phyloP scores from a whole-genome alignment of 2,113 vertebrate species.

The Clarias macrocephalus region DNA sequence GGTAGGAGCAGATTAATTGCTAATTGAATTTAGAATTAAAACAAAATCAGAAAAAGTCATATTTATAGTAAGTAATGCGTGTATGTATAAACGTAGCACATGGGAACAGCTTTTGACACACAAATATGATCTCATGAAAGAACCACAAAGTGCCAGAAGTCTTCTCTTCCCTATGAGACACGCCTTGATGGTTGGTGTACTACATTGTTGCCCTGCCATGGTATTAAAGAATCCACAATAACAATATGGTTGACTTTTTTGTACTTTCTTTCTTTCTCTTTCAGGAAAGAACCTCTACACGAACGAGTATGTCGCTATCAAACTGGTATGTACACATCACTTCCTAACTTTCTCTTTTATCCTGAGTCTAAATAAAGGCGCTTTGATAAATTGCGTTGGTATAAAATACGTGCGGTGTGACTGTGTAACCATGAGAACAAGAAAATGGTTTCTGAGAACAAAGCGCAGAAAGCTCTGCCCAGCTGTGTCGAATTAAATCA shows the following conservation, averaged over 20 bases:
- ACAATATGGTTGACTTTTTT: neutral
- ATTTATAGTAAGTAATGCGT: too few relatives aligned
- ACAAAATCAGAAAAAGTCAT: too few relatives aligned
- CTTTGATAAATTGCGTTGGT: neutral
- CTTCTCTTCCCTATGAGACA: neutral
- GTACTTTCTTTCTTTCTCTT: conserved; percentile 41
- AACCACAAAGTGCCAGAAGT: neutral
- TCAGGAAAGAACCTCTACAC: conserved; percentile 90
- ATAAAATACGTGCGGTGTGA: neutral
- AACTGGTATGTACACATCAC: conserved; percentile 79
- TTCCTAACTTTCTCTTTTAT: neutral
- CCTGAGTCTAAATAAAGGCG: neutral
- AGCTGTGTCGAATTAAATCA: conserved; percentile 21
- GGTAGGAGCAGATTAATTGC: too few relatives aligned
- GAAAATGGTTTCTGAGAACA: conserved; percentile 2
- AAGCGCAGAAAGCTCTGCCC: conserved; percentile 1
- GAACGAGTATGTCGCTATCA: conserved; percentile 90
- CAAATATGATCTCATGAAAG: neutral
- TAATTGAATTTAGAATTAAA: too few relatives aligned
- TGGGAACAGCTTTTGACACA: neutral
- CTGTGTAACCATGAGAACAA: neutral
- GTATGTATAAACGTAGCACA: too few relatives aligned
- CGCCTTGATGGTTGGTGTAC: neutral
- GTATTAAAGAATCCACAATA: neutral
- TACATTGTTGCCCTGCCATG: neutral